These are phyloP conservation scores for Neostethus bicornis DNA, from an alignment of 2,797 vertebrate species.

Conservation along the genomic window DNA sequence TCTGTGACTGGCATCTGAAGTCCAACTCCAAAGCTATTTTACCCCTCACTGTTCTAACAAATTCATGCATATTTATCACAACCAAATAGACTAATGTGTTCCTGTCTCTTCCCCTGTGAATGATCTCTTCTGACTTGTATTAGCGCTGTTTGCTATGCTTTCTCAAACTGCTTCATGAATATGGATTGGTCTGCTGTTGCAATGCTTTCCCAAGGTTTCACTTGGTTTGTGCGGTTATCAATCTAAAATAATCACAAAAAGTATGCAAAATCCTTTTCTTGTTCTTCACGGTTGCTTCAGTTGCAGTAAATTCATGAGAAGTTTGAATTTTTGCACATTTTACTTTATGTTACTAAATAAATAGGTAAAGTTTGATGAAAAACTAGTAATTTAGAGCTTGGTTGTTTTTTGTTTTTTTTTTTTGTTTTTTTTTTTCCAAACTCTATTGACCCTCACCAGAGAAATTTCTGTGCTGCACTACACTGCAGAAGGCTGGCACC, in stretches of 20 bases:
- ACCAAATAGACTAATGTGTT: slow-evolving; percentile 46
- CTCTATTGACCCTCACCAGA: no score
- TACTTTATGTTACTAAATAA: no score
- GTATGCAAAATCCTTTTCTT: slow-evolving; percentile 1
- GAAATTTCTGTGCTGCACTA: no score
- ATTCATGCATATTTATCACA: slow-evolving; percentile 56
- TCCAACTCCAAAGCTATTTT: slow-evolving; percentile 38
- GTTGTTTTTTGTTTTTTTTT: no score
- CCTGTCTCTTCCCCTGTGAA: slow-evolving; percentile 39
- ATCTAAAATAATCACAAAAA: slow-evolving; percentile 15
- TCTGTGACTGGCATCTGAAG: slow-evolving; percentile 48
- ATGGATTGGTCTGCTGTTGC: slow-evolving; percentile 39
- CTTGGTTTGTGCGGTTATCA: background rate
- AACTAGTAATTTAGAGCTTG: no score
- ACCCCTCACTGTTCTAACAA: slow-evolving; percentile 32
- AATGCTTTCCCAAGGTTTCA: slow-evolving; percentile 23
- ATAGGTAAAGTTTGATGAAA: no score
- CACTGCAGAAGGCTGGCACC: no score
- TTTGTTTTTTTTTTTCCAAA: no score
- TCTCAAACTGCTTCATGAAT: slow-evolving; percentile 40
- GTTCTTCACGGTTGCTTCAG: background rate
- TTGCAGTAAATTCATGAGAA: no score
- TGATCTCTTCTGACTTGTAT: slow-evolving; percentile 43
- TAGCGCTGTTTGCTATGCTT: slow-evolving; percentile 30
- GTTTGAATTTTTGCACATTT: no score